phyloP scores from a whole-genome alignment of 2,113 vertebrate genomes.

The Asarcornis scutulata region DNA sequence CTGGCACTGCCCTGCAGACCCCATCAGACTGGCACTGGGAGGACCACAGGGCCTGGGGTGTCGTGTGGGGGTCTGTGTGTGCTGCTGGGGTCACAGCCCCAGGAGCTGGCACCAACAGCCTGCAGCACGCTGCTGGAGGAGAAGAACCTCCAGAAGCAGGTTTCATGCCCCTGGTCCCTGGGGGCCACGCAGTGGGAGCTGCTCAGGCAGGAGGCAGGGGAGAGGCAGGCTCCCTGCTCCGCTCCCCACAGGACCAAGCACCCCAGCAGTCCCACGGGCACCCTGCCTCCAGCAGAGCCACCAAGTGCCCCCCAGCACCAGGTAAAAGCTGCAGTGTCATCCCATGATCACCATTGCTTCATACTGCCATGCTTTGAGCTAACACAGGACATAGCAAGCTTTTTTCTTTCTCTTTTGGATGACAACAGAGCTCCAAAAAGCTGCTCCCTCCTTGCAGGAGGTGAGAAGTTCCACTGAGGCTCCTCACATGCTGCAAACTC shows the following conservation, averaged over 20 bases:
- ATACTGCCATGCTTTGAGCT: conserved; percentile 52
- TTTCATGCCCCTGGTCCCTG: not conserved
- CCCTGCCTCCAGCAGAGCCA: not conserved
- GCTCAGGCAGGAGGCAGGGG: not conserved
- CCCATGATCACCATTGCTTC: conserved; percentile 65
- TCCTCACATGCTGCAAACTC: not conserved
- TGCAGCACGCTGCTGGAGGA: rapidly evolving
- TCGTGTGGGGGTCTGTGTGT: rapidly evolving
- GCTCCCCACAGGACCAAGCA: rapidly evolving
- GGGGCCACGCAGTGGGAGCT: not conserved
- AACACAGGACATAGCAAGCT: not conserved
- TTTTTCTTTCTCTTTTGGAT: conserved; percentile 45
- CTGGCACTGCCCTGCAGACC: not conserved
- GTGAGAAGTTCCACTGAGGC: conserved; percentile 36
- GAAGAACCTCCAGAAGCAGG: not conserved
- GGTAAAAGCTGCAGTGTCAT: conserved; percentile 54
- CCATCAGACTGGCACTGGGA: not conserved
- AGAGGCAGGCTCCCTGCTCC: not conserved
- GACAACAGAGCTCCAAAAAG: conserved; percentile 15
- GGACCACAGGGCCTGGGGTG: not conserved
- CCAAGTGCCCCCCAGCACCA: not conserved
- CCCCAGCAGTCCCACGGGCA: rapidly evolving
- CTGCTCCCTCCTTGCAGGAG: conserved; percentile 28
- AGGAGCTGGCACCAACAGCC: not conserved
- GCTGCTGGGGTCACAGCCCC: not conserved